A percentile compares a stretch with the other conserved stretches of the same genome.
Evolutionary conservation across 1,140 invertebrate species (phyloP).

Genomic region (Rhizoglyphus robini): DNA sequence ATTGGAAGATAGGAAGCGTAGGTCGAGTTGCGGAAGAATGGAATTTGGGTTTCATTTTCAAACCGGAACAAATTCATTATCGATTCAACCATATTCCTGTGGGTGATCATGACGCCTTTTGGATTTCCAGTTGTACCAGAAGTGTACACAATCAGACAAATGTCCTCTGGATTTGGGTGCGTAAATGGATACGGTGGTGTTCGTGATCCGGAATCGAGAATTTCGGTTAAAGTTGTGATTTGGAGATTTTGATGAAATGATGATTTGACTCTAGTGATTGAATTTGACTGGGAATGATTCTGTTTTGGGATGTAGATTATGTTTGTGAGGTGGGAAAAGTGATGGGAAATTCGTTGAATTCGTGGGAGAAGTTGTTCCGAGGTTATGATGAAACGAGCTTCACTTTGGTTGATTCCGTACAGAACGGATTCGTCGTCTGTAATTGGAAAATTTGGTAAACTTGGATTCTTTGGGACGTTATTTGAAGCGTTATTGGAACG

Average conservation of each 20-base stretch:
- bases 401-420: slow-evolving; percentile 90
- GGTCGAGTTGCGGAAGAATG: slow-evolving; percentile 30
- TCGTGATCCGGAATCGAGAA: not conserved
- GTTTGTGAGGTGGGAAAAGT: too few species aligned
- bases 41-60: not conserved
- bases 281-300: too few species aligned
- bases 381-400: slow-evolving; percentile 46
- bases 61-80: slow-evolving; percentile 34
- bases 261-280: too few species aligned
- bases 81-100: slow-evolving; percentile 38
- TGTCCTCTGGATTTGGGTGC: slow-evolving; percentile 29
- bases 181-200: not conserved
- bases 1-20: slow-evolving; percentile 91
- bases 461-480: not conserved
- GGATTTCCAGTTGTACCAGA: slow-evolving; percentile 30
- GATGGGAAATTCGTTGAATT: slow-evolving; percentile 51
- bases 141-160: slow-evolving; percentile 31
- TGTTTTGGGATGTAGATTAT: too few species aligned
- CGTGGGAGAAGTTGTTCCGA: slow-evolving; percentile 39
- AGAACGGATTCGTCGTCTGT: slow-evolving; percentile 69
- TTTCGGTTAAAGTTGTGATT: too few species aligned
- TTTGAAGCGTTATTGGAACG: too few species aligned
- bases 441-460: not conserved
- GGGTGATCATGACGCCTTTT: slow-evolving; percentile 29
- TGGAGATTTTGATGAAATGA: too few species aligned